Base-by-base conservation (phyloP, 2,113 vertebrate genomes). In the Micronycteris hirsuta region DNA sequence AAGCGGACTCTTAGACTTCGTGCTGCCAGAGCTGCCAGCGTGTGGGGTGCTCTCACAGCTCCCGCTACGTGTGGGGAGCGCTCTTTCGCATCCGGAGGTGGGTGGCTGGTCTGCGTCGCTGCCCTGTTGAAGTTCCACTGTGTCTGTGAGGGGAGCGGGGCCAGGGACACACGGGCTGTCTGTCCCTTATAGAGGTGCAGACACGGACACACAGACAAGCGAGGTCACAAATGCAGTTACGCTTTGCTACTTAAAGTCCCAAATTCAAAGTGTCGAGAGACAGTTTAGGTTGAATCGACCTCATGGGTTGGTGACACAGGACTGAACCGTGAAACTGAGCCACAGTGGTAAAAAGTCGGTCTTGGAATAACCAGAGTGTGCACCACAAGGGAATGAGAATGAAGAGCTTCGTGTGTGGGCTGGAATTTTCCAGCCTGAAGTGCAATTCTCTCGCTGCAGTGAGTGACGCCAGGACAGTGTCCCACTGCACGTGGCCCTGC, bases 221-320 rank as follows among this genome's bases (percentile, higher is more conserved):
- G 86, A 26, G 28, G 1, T 1, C 92, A 71, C 94, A 96, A 80
- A 41, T 26, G 7, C 33, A 41, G 28, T 47, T 89, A 68, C 16
- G 5, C 56, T 94, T 95, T 80, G 45, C 78, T 96, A 3, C 89
- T 97, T 96, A 89, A 90, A 13, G 36, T 43, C 12, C 22, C 26
- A 67, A 58, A 76, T 95, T 77, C 24, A 90, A 11, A 2, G 22
- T 31, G 70, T 36, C 58, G 47, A 92, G 54, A 41, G 54, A 70
- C 31, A 45, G 26, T 56, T 65, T 36, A 26, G 49, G 65, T 22
- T 80, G 38, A 71, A n/a, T 43, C 65, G 22, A 63, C 33, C 36
- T 90, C 12, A 1, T 7, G 1, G 36, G 1, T 47, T 68, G n/a
- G 12, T 8, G 6, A 1, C 12, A 19, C 61, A 12, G 41, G 36